Evolutionary conservation across 1,140 invertebrate genomes (phyloP).

Genomic region (Streblospio benedicti): DNA sequence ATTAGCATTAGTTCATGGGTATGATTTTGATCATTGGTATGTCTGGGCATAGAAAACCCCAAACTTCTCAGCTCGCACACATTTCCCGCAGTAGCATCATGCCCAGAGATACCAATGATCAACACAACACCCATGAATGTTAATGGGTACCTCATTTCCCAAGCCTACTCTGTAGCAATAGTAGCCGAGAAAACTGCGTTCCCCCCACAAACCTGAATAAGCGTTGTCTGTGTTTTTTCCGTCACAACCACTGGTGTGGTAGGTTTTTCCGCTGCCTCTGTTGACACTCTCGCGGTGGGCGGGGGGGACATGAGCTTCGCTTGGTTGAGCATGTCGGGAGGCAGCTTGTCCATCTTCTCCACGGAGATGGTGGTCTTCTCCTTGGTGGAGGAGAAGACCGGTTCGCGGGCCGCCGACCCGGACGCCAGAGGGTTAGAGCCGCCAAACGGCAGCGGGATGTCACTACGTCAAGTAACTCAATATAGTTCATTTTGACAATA

Average conservation of each 20-base stretch:
- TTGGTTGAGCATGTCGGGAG: slow-evolving; percentile 18
- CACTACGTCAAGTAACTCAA: slow-evolving; percentile 53
- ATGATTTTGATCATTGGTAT: too few species aligned
- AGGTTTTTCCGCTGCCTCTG: slow-evolving; percentile 10
- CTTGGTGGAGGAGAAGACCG: slow-evolving; percentile 66
- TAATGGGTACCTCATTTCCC: too few species aligned
- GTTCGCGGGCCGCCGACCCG: slow-evolving; percentile 22
- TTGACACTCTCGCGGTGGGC: slow-evolving; percentile 13
- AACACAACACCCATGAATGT: too few species aligned
- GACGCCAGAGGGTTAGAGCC: slow-evolving; percentile 37
- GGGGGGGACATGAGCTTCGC: not conserved
- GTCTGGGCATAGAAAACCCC: too few species aligned
- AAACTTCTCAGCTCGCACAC: too few species aligned
- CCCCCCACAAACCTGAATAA: not conserved
- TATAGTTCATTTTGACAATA: too few species aligned
- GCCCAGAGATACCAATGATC: too few species aligned
- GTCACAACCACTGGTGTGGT: not conserved
- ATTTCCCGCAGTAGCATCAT: too few species aligned
- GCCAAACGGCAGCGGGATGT: slow-evolving; percentile 50
- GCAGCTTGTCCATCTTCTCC: slow-evolving; percentile 63
- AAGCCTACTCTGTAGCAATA: not conserved
- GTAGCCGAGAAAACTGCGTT: not conserved
- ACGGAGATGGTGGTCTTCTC: slow-evolving; percentile 74
- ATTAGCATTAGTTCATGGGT: too few species aligned
- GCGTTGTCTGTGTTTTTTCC: not conserved